Percentiles rank a stretch among this genome's conserved stretches.
Conservation (phyloP, 2,888 invertebrate species). For the Drosophila lutescens region DNA sequence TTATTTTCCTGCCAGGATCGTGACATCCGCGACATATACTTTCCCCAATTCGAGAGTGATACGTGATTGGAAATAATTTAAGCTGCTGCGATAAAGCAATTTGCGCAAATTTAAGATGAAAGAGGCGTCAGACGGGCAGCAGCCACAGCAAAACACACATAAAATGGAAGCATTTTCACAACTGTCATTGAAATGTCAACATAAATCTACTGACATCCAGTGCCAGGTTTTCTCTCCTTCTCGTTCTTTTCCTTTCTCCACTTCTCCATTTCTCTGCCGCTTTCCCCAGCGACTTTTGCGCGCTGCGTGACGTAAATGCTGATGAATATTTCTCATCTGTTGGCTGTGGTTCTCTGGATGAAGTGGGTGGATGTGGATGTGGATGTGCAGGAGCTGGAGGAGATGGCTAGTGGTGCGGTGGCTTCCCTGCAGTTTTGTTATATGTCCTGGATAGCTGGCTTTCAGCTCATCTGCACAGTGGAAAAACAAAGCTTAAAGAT, state of each 20-base stretch:
- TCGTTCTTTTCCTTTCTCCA: constrained; percentile 5
- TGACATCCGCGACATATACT: constrained; percentile 38
- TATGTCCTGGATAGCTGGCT: constrained; percentile 50
- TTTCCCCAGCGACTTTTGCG: constrained; percentile 49
- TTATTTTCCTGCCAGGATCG: constrained; percentile 33
- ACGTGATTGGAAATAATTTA: constrained; percentile 48
- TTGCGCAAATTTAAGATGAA: constrained; percentile 56
- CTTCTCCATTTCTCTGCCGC: constrained; percentile 8
- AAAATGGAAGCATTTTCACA: constrained; percentile 68
- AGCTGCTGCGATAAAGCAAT: constrained; percentile 62
- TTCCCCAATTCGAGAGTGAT: constrained; percentile 34
- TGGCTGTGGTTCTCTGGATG: constrained; percentile 41
- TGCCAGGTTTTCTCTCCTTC: constrained; percentile 20
- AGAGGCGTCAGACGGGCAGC: constrained; percentile 16
- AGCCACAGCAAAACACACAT: constrained; percentile 20
- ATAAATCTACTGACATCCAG: constrained; percentile 72
- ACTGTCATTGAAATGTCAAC: constrained; percentile 81
- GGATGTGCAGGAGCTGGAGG: neutral
- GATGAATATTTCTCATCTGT: constrained; percentile 69
- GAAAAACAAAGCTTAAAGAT: neutral
- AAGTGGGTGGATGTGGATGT: constrained; percentile 6
- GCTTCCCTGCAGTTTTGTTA: constrained; percentile 62
- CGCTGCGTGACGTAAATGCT: constrained; percentile 78
- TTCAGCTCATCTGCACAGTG: constrained; percentile 1
- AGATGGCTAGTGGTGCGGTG: constrained; percentile 18